Evolutionary conservation across 2,888 invertebrate species (phyloP), one percentile per base, ranked within the genome.

Genomic region (Synanthedon myopaeformis): DNA sequence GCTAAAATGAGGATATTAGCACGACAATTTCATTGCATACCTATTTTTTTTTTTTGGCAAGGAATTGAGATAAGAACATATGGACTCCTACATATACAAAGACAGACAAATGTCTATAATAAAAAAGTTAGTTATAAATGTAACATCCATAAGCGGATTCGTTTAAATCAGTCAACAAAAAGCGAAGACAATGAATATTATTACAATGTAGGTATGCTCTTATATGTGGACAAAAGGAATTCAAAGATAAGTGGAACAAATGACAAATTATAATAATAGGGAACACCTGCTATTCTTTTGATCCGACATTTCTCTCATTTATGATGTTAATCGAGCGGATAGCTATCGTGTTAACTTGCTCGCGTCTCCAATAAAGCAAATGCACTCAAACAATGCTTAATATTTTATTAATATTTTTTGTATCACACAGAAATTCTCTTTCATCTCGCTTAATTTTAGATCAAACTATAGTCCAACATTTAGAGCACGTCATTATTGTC

Each of bases 251-350:
- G 74, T 74, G 75, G 78, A 72, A 74, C 74, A 73, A 81, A 84
- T 85, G 83, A 84, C 83, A 82, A 82, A 85, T 85, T 82, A 79
- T 82, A 75, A 79, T 83, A 87, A 86, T 82, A 79, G 78, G 72
- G 73, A 70, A 83, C 86, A 87, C 87, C 87, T 87, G 87, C 79
- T 83, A 83, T 86, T 80, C 86, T 85, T 85, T 85, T 84, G 87
- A 87, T 86, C 85, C 71, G 72, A 79, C 82, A 85, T 82, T 84
- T 84, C 84, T 83, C 86, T 86, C 85, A 85, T 86, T 86, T 87
- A 86, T 87, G 85, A 84, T 70, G 74, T 76, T 82, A 86, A 87
- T 85, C 77, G 86, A 82, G 79, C 83, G 83, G 77, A 80, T 80
- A 83, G 75, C 74, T 76, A 70, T 70, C 74, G 71, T 79, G 79